A percentile compares a stretch with the other conserved stretches of the same genome.
Evolutionary conservation across 2,888 invertebrate genomes (phyloP).

Genomic region (Tinea semifulvella): DNA sequence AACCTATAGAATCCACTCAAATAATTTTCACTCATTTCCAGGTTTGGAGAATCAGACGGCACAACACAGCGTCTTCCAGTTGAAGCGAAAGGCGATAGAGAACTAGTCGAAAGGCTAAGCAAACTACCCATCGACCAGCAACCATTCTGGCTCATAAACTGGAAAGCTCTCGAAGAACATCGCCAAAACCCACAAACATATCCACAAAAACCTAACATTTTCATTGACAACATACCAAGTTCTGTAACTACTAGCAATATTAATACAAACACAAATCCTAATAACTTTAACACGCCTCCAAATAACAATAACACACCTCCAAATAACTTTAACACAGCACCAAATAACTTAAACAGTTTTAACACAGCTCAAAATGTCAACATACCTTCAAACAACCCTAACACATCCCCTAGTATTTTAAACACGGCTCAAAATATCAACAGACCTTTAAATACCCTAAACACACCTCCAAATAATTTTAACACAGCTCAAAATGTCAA

Average conservation of each 20-base stretch:
- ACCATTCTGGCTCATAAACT: slow-evolving; percentile 79
- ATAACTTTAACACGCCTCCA: neutral
- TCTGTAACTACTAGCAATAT: neutral
- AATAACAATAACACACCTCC: neutral
- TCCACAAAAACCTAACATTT: slow-evolving; percentile 38
- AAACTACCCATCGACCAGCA: slow-evolving; percentile 72
- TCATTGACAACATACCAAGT: slow-evolving; percentile 25
- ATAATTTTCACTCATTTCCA: no score
- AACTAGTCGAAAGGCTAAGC: slow-evolving; percentile 69
- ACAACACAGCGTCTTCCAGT: slow-evolving; percentile 63
- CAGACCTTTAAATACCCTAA: neutral
- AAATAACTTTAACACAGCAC: neutral
- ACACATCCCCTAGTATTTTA: no score
- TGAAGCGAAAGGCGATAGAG: slow-evolving; percentile 72
- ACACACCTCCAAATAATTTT: neutral
- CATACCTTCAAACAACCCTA: no score
- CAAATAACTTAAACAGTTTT: neutral
- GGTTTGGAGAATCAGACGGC: slow-evolving; percentile 37
- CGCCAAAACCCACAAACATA: slow-evolving; percentile 50
- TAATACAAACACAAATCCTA: neutral
- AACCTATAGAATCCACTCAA: no score
- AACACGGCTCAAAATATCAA: neutral
- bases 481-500: neutral
- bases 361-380: neutral
- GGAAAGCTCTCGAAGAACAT: slow-evolving; percentile 70